These are phyloP conservation scores for Drymonia ruficornis DNA, from an alignment of 2,888 invertebrate genomes.

Conservation along the genomic window DNA sequence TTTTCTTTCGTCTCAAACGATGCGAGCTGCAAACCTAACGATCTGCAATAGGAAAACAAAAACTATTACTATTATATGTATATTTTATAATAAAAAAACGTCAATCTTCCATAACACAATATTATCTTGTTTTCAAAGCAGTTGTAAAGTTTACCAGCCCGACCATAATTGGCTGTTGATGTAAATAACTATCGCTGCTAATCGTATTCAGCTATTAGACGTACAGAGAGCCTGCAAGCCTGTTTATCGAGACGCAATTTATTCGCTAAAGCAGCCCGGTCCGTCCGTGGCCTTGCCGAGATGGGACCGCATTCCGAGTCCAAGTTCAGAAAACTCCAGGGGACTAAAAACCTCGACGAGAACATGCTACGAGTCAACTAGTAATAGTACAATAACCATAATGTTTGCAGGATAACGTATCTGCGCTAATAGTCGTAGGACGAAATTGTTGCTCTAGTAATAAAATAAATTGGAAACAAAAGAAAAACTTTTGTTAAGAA, in stretches of 20 bases:
- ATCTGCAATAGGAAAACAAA: slow-evolving; percentile 74
- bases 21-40: slow-evolving; percentile 92
- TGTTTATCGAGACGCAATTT: slow-evolving; percentile 75
- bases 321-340: slow-evolving; percentile 68
- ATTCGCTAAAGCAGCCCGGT: slow-evolving; percentile 73
- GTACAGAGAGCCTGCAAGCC: slow-evolving; percentile 60
- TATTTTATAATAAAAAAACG: slow-evolving; percentile 9
- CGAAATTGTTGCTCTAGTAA: background rate
- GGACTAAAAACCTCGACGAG: slow-evolving; percentile 60
- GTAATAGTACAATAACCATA: slow-evolving; percentile 20
- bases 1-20: slow-evolving; percentile 95
- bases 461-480: slow-evolving; percentile 1
- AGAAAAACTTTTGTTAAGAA: background rate
- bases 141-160: slow-evolving; percentile 47
- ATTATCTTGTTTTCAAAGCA: slow-evolving; percentile 12
- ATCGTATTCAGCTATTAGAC: slow-evolving; percentile 71
- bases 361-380: slow-evolving; percentile 21
- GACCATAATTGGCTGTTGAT: slow-evolving; percentile 57
- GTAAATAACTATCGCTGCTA: slow-evolving; percentile 67
- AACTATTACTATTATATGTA: slow-evolving; percentile 15
- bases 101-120: background rate
- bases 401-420: slow-evolving; percentile 11
- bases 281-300: slow-evolving; percentile 67
- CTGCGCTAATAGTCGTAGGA: slow-evolving; percentile 10
- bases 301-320: slow-evolving; percentile 71